A percentile compares a stretch with the other conserved stretches of the same genome.
These are phyloP conservation scores for Mimumesa dahlbomi DNA, from an alignment of 2,888 invertebrate genomes.

Conservation along the genomic window DNA sequence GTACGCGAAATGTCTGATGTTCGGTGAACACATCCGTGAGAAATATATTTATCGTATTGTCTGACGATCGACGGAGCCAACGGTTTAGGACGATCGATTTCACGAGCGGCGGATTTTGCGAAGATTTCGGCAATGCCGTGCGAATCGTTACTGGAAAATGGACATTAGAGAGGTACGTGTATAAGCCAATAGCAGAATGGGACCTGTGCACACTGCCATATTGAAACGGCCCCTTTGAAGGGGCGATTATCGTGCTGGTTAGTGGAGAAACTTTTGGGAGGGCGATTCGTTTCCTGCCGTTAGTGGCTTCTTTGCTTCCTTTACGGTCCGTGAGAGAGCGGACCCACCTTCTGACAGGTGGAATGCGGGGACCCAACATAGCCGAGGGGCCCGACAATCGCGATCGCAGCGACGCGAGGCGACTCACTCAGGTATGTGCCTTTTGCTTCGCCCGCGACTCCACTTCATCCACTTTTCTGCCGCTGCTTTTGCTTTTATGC, in stretches of 20 bases:
- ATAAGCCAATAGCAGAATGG: slow-evolving; percentile 11
- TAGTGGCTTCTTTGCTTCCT: slow-evolving; percentile 37
- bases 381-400: slow-evolving; percentile 59
- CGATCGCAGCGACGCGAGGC: slow-evolving; percentile 67
- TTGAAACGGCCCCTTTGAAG: slow-evolving; percentile 60
- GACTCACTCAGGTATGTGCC: slow-evolving; percentile 69
- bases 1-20: slow-evolving; percentile 18
- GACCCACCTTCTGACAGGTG: slow-evolving; percentile 72
- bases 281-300: slow-evolving; percentile 29
- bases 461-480: slow-evolving; percentile 1
- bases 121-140: slow-evolving; percentile 43
- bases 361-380: slow-evolving; percentile 63
- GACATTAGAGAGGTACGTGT: slow-evolving; percentile 45
- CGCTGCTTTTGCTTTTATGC: not conserved
- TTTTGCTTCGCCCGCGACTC: slow-evolving; percentile 41
- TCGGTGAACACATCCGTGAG: slow-evolving; percentile 22
- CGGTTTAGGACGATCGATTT: not conserved
- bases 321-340: slow-evolving; percentile 45
- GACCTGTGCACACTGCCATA: slow-evolving; percentile 66
- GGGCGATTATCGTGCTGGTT: slow-evolving; percentile 1
- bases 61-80: not conserved
- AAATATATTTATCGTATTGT: not conserved
- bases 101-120: not conserved
- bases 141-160: slow-evolving; percentile 49
- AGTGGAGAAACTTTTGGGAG: slow-evolving; percentile 11